Conservation (phyloP, 2,888 invertebrate species). For the Molorchus minor region DNA sequence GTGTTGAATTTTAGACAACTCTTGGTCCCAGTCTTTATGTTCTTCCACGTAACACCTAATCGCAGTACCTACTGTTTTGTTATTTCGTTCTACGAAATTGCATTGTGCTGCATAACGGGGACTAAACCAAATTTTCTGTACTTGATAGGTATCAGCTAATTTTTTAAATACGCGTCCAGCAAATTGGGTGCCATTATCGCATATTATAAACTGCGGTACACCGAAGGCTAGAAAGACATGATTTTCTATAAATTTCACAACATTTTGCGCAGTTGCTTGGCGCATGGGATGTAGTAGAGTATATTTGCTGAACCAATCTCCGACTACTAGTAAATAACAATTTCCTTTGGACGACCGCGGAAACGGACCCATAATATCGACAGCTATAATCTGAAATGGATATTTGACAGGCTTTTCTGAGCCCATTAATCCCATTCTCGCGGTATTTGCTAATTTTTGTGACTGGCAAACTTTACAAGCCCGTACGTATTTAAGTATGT, state of each 20-base stretch:
- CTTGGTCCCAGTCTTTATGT: no score
- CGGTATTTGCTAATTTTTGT: constrained; percentile 37
- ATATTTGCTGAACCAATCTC: constrained; percentile 33
- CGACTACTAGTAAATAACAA: constrained; percentile 30
- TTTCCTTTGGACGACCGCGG: constrained; percentile 32
- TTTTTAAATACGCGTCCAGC: no score
- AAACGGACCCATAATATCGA: constrained; percentile 39
- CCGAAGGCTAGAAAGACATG: no score
- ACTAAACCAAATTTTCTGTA: not conserved
- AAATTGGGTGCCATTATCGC: not conserved
- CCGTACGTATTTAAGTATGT: constrained; percentile 33
- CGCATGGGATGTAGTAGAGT: constrained; percentile 18
- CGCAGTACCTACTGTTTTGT: not conserved
- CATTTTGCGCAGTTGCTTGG: constrained; percentile 5
- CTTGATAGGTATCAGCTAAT: not conserved
- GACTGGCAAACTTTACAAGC: constrained; percentile 36
- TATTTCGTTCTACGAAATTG: not conserved
- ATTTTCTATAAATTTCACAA: not conserved
- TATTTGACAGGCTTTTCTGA: constrained; percentile 28
- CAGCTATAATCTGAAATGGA: constrained; percentile 35
- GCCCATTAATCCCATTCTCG: constrained; percentile 41
- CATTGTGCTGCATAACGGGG: not conserved
- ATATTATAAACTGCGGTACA: not conserved
- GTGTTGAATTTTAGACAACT: not conserved
- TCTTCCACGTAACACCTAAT: not conserved